These are phyloP conservation scores for Monopis laevigella DNA, from an alignment of 2,888 invertebrate genomes.

Conservation along the genomic window DNA sequence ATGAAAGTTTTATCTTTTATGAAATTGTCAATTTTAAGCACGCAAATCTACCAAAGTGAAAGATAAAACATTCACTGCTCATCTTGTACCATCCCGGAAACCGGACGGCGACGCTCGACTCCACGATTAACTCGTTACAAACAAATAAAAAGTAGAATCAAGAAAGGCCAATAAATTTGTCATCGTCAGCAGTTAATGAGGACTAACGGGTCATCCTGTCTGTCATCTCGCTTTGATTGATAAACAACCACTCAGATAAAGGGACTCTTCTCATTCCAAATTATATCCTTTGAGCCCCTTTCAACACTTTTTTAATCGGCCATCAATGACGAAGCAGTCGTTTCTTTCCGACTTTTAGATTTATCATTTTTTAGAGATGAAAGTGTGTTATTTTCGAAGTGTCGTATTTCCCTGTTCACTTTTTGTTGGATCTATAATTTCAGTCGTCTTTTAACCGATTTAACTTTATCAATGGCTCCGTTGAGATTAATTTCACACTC, in stretches of 20 bases:
- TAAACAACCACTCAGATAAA: slow-evolving; percentile 15
- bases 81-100: slow-evolving; percentile 7
- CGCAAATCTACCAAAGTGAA: too few species aligned
- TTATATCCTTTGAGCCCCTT: slow-evolving; percentile 29
- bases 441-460: background rate
- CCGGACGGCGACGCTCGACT: slow-evolving; percentile 11
- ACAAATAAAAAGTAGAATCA: slow-evolving; percentile 16
- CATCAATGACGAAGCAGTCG: slow-evolving; percentile 6
- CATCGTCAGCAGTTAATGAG: slow-evolving; percentile 22
- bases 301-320: slow-evolving; percentile 28
- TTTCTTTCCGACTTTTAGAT: slow-evolving; percentile 17
- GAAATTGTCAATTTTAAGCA: too few species aligned
- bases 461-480: slow-evolving; percentile 29
- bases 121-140: slow-evolving; percentile 17
- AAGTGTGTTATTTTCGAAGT: slow-evolving; percentile 24
- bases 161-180: slow-evolving; percentile 29
- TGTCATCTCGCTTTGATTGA: slow-evolving; percentile 14
- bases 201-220: slow-evolving; percentile 10
- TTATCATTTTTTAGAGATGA: slow-evolving; percentile 46
- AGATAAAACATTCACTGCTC: background rate
- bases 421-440: slow-evolving; percentile 2
- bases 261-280: slow-evolving; percentile 8
- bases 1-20: too few species aligned
- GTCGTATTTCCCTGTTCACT: slow-evolving; percentile 5
- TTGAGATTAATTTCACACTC: slow-evolving; percentile 5